Evolutionary conservation across 1,140 invertebrate genomes (phyloP).

Genomic region (Pogonus chalceus): DNA sequence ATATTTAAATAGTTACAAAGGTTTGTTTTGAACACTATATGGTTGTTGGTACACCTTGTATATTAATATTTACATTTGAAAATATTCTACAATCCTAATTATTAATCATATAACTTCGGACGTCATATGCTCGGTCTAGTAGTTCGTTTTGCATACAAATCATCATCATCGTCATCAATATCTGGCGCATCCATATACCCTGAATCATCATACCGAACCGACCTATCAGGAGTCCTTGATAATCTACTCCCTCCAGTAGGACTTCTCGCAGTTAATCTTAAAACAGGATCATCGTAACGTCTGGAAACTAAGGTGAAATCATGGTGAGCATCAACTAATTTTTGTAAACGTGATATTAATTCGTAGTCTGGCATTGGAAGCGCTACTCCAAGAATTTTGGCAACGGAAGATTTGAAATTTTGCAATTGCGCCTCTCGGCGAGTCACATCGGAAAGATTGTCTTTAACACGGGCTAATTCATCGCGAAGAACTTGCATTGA

Average conservation of each 20-base stretch:
- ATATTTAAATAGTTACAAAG: too few relatives aligned
- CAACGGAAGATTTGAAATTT: constrained; percentile 57
- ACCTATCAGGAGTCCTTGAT: constrained; percentile 45
- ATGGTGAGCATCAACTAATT: constrained; percentile 63
- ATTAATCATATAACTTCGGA: constrained; percentile 17
- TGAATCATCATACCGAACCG: constrained; percentile 47
- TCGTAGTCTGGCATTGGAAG: constrained; percentile 65
- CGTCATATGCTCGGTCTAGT: constrained; percentile 27
- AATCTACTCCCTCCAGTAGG: constrained; percentile 39
- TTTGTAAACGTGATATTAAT: constrained; percentile 61
- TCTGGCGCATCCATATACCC: constrained; percentile 46
- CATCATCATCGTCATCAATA: constrained; percentile 44
- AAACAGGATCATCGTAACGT: constrained; percentile 54
- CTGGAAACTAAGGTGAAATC: constrained; percentile 65
- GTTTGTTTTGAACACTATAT: too few relatives aligned
- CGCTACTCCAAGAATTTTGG: constrained; percentile 55
- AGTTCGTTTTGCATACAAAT: constrained; percentile 39
- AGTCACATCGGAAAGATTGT: constrained; percentile 57
- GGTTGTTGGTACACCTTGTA: too few relatives aligned
- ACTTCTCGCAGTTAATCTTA: constrained; percentile 42
- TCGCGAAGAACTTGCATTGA: constrained; percentile 55
- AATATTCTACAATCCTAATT: neutral
- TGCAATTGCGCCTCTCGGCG: constrained; percentile 62
- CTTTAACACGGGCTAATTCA: constrained; percentile 60
- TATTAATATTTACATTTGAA: too few relatives aligned